These are phyloP conservation scores for Dendrocincla fuliginosa DNA, from an alignment of 2,797 vertebrate genomes.

Conservation along the genomic window DNA sequence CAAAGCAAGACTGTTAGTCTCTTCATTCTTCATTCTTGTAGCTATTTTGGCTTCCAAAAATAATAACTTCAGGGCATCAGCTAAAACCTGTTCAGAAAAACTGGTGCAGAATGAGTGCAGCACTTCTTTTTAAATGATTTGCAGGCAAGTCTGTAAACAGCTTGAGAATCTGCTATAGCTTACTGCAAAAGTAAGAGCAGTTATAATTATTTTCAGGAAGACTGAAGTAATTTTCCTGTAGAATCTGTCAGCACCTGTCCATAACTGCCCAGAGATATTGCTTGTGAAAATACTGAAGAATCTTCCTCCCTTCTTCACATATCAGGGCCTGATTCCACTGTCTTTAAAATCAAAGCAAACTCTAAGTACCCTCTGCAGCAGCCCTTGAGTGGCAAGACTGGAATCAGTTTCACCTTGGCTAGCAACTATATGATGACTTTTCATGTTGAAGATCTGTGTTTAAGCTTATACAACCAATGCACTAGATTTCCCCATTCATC, in stretches of 20 bases:
- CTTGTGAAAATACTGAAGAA: not conserved
- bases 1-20: not conserved
- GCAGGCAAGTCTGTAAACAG: not conserved
- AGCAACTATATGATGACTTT: not conserved
- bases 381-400: not conserved
- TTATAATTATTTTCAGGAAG: not conserved
- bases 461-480: not conserved
- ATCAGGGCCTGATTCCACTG: not conserved
- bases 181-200: not conserved
- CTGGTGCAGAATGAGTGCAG: not conserved
- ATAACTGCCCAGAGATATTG: not conserved
- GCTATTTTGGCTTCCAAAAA: not conserved
- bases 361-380: not conserved
- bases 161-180: not conserved
- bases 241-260: not conserved
- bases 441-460: not conserved
- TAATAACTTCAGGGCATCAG: not conserved
- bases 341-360: not conserved
- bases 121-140: not conserved
- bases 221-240: not conserved
- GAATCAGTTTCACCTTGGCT: not conserved
- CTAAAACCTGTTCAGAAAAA: constrained; percentile 1
- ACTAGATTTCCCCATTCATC: not conserved
- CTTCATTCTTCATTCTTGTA: not conserved
- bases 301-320: not conserved